A percentile compares a stretch with the other conserved stretches of the same genome.
Evolutionary conservation across 1,140 invertebrate species (phyloP).

Genomic region (Solenopsis invicta): DNA sequence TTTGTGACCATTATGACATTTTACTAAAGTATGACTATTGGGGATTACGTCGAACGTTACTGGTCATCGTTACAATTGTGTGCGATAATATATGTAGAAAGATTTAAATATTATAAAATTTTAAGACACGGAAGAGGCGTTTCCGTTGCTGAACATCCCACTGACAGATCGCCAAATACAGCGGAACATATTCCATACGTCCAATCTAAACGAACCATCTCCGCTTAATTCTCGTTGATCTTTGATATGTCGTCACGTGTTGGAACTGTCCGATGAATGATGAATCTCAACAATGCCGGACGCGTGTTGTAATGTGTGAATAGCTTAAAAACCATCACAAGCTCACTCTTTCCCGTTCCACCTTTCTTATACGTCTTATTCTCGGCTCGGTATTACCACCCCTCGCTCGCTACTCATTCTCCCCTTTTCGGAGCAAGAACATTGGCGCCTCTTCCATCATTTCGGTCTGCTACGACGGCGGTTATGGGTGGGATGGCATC

Average conservation of each 20-base stretch:
- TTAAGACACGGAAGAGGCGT: no score
- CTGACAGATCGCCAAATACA: neutral
- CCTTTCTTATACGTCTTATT: conserved; percentile 42
- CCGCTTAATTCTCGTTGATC: conserved; percentile 52
- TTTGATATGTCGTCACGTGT: conserved; percentile 55
- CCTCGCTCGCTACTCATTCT: conserved; percentile 7
- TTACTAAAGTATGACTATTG: no score
- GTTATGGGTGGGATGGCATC: conserved; percentile 56
- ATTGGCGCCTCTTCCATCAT: conserved; percentile 76
- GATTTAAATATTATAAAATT: conserved; percentile 11
- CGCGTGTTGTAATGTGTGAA: conserved; percentile 66
- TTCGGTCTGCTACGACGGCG: conserved; percentile 66
- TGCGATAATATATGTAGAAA: neutral
- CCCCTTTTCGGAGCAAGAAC: conserved; percentile 70
- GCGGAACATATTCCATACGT: neutral
- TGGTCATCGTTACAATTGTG: neutral
- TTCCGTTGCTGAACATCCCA: neutral
- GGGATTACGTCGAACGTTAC: neutral
- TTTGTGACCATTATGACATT: no score
- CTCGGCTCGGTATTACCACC: conserved; percentile 48
- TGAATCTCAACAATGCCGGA: conserved; percentile 69
- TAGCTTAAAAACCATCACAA: conserved; percentile 59
- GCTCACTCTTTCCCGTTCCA: neutral
- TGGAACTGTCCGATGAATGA: conserved; percentile 38
- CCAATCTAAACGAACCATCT: neutral